These are phyloP conservation scores for Ceratosolen solmsi DNA, from an alignment of 1,140 invertebrate genomes.

Conservation along the genomic window DNA sequence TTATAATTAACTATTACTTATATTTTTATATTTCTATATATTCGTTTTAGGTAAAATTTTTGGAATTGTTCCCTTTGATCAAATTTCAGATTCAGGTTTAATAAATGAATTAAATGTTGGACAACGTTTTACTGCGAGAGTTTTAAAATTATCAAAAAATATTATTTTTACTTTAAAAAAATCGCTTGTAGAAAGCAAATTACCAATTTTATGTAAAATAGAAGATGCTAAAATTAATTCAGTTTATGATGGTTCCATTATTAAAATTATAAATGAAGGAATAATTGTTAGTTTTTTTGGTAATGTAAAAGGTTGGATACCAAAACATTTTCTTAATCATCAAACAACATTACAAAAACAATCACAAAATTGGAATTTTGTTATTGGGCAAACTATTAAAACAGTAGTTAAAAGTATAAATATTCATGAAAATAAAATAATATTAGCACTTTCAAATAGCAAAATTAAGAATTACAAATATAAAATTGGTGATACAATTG, in stretches of 20 bases:
- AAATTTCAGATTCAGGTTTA: conserved; percentile 59
- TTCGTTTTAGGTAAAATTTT: conserved; percentile 55
- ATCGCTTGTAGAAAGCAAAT: conserved; percentile 72
- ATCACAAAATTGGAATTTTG: conserved; percentile 72
- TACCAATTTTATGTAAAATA: conserved; percentile 71
- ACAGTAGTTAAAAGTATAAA: conserved; percentile 71
- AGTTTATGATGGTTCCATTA: conserved; percentile 76
- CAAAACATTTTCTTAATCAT: conserved; percentile 72
- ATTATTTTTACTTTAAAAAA: conserved; percentile 76
- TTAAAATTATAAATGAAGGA: conserved; percentile 69
- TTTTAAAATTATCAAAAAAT: conserved; percentile 68
- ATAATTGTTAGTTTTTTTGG: conserved; percentile 77
- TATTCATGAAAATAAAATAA: conserved; percentile 66
- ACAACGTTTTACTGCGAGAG: conserved; percentile 72
- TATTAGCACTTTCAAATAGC: conserved; percentile 59
- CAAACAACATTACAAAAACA: conserved; percentile 68
- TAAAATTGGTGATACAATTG: conserved; percentile 61
- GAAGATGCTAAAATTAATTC: conserved; percentile 72
- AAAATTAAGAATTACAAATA: conserved; percentile 48
- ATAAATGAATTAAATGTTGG: conserved; percentile 69
- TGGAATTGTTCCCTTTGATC: conserved; percentile 64
- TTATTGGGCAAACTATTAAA: conserved; percentile 77
- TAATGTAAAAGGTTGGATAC: conserved; percentile 76
- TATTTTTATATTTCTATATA: not conserved
- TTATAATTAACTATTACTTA: not conserved